Evolutionary conservation across 2,797 vertebrate genomes (phyloP).

Genomic region (Sebastiscus tertius): DNA sequence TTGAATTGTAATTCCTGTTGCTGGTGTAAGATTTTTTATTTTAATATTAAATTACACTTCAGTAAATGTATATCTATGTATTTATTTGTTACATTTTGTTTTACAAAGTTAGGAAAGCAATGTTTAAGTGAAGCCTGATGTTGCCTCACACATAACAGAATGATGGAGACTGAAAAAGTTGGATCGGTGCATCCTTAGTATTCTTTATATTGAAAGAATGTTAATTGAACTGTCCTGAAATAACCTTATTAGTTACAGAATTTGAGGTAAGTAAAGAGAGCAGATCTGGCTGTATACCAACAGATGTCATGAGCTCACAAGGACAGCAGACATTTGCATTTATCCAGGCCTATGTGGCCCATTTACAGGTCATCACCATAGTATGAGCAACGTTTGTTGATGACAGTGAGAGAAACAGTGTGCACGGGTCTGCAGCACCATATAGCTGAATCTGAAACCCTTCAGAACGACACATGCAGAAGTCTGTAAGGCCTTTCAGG

Average conservation of each 20-base stretch:
- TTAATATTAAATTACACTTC: too few species aligned
- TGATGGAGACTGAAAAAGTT: too few species aligned
- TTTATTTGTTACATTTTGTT: too few species aligned
- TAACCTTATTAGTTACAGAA: not conserved
- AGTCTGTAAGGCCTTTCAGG: slow-evolving; percentile 29
- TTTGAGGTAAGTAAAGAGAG: slow-evolving; percentile 7
- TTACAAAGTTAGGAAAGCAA: too few species aligned
- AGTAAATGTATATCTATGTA: too few species aligned
- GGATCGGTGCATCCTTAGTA: too few species aligned
- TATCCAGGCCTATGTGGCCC: not conserved
- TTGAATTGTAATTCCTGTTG: too few species aligned
- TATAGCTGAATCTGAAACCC: slow-evolving; percentile 3
- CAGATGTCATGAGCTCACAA: slow-evolving; percentile 8
- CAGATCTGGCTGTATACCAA: not conserved
- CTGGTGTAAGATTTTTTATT: too few species aligned
- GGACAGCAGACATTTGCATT: not conserved
- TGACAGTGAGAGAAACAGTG: slow-evolving; percentile 17
- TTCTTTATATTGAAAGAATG: not conserved
- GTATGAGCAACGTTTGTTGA: not conserved
- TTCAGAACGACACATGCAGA: slow-evolving; percentile 23
- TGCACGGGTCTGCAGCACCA: slow-evolving; percentile 1
- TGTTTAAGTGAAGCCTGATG: too few species aligned
- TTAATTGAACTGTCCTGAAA: not conserved
- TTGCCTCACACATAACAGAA: too few species aligned
- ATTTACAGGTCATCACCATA: not conserved